These are phyloP conservation scores for Semotilus atromaculatus DNA, from an alignment of 2,797 vertebrate species.

Conservation along the genomic window DNA sequence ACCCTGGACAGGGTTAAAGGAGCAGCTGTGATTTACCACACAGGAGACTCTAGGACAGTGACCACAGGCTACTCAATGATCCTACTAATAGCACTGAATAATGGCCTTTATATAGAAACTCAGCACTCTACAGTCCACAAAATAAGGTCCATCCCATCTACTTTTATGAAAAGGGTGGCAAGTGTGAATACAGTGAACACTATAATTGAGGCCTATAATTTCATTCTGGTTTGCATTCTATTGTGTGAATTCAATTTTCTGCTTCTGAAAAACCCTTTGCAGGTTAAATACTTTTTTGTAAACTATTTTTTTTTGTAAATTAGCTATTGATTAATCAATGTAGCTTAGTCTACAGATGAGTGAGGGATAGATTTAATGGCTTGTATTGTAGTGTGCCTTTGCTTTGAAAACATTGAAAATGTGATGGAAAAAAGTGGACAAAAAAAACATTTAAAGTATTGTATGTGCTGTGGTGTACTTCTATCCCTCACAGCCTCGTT, in stretches of 20 bases:
- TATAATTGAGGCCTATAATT: not conserved
- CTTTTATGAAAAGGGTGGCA: not conserved
- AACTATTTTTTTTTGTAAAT: not conserved
- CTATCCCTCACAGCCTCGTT: not conserved
- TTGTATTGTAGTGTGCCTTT: not conserved
- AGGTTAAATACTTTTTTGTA: not conserved
- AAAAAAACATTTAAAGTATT: too few species aligned
- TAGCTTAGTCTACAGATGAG: not conserved
- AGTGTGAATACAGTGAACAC: not conserved
- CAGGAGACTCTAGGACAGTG: constrained; percentile 8
- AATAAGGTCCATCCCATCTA: not conserved
- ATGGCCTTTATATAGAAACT: constrained; percentile 10
- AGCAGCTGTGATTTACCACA: constrained; percentile 9
- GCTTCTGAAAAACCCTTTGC: not conserved
- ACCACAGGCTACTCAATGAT: not conserved
- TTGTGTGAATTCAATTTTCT: not conserved
- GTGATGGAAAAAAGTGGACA: too few species aligned
- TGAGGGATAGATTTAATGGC: constrained; percentile 4
- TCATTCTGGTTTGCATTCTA: not conserved
- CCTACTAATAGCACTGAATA: not conserved
- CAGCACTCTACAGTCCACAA: constrained; percentile 12
- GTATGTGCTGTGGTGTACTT: not conserved
- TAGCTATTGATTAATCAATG: constrained; percentile 29
- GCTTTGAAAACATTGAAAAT: not conserved
- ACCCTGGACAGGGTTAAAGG: constrained; percentile 76